phyloP scores from a whole-genome alignment of 2,888 invertebrate species.

The Dynastes tityus region DNA sequence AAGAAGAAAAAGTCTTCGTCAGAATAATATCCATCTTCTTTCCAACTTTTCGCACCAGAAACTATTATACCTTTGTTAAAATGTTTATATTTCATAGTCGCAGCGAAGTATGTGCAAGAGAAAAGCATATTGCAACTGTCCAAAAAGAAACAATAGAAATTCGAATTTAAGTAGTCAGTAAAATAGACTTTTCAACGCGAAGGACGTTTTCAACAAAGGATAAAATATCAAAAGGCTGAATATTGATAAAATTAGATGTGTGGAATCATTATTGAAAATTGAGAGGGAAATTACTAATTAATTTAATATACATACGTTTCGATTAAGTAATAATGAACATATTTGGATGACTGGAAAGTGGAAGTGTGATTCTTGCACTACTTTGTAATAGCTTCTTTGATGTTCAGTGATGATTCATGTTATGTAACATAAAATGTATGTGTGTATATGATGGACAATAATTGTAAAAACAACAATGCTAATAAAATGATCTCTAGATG shows the following conservation, averaged over 20 bases:
- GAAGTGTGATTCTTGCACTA: slow-evolving; percentile 7
- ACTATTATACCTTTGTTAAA: background rate
- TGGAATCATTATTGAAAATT: slow-evolving; percentile 1
- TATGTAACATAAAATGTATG: slow-evolving; percentile 34
- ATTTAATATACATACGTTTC: background rate
- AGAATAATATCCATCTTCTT: background rate
- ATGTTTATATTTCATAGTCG: slow-evolving; percentile 13
- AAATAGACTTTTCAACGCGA: background rate
- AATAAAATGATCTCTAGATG: slow-evolving; percentile 44
- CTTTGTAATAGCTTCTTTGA: slow-evolving; percentile 26
- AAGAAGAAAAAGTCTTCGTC: background rate
- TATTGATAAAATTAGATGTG: slow-evolving; percentile 2
- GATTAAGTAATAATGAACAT: background rate
- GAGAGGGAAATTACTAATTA: too few relatives aligned
- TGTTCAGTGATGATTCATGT: slow-evolving; percentile 9
- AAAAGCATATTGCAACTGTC: background rate
- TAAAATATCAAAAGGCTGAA: slow-evolving; percentile 13
- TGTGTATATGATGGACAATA: slow-evolving; percentile 42
- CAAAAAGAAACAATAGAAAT: background rate
- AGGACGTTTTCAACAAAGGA: slow-evolving; percentile 1
- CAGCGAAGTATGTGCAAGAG: slow-evolving; percentile 30
- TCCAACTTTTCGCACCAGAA: slow-evolving; percentile 12
- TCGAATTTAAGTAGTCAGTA: background rate
- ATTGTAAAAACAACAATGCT: slow-evolving; percentile 40
- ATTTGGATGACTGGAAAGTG: background rate